Evolutionary conservation across 2,113 vertebrate genomes (phyloP).

Genomic region (Sander vitreus): DNA sequence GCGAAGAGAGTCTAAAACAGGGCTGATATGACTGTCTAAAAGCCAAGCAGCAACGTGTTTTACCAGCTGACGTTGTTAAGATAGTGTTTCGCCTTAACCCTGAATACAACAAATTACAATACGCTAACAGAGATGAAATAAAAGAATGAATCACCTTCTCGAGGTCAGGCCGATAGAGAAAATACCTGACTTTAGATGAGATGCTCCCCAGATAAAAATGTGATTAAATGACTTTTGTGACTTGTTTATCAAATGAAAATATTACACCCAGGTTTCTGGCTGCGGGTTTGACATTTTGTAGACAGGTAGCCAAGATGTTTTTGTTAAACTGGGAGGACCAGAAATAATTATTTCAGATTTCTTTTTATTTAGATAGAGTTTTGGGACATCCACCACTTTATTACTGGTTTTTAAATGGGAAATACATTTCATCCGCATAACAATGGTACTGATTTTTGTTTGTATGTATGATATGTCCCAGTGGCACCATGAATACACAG

Average conservation of each 20-base stretch:
- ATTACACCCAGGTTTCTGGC: not conserved
- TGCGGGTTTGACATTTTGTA: not conserved
- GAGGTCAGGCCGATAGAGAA: not conserved
- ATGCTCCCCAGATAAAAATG: not conserved
- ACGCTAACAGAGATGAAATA: not conserved
- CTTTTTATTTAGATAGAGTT: not conserved
- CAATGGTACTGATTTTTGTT: not conserved
- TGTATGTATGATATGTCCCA: not conserved
- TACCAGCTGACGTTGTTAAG: no score
- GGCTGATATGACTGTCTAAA: no score
- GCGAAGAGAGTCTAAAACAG: not conserved
- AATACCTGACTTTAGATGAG: no score
- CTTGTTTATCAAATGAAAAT: not conserved
- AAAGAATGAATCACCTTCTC: not conserved
- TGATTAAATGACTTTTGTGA: not conserved
- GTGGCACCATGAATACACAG: not conserved
- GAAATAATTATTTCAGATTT: not conserved
- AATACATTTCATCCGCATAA: not conserved
- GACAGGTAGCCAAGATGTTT: not conserved
- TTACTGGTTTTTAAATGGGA: not conserved
- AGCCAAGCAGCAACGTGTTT: no score
- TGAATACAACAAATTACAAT: not conserved
- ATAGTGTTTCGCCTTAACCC: not conserved
- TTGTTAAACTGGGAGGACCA: not conserved
- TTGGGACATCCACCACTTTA: no score